These are phyloP conservation scores for Bhutanitis thaidina DNA, from an alignment of 2,888 invertebrate species.

Conservation along the genomic window DNA sequence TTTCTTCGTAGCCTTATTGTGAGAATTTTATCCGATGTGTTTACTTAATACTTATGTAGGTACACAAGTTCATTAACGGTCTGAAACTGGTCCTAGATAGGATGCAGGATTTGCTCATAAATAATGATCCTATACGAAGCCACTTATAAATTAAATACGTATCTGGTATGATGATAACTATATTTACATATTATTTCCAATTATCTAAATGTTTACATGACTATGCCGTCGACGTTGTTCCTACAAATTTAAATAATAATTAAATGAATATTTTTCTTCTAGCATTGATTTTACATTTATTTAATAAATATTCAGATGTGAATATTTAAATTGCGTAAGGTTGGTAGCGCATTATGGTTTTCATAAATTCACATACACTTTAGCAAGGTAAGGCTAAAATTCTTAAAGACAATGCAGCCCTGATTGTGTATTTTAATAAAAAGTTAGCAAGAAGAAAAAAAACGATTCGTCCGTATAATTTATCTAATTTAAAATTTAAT, in stretches of 20 bases:
- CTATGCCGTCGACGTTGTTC: slow-evolving; percentile 9
- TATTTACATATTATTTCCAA: neutral
- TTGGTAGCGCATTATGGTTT: slow-evolving; percentile 1
- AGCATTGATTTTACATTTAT: neutral
- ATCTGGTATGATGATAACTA: too few species aligned
- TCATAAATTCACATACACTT: neutral
- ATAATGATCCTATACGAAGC: too few species aligned
- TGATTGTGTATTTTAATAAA: neutral
- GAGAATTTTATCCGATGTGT: too few species aligned
- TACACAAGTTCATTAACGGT: too few species aligned
- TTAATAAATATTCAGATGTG: neutral
- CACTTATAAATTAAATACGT: too few species aligned
- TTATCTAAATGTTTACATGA: neutral
- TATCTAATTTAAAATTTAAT: neutral
- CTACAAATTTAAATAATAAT: slow-evolving; percentile 3
- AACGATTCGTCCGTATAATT: slow-evolving; percentile 3
- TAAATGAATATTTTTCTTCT: neutral
- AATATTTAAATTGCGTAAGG: neutral
- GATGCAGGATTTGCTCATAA: too few species aligned
- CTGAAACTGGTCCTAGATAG: too few species aligned
- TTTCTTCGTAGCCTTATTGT: too few species aligned
- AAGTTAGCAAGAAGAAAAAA: neutral
- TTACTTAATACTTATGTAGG: too few species aligned
- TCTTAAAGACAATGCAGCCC: neutral
- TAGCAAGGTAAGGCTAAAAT: neutral